A percentile compares a stretch with the other conserved stretches of the same genome.
Evolutionary conservation across 2,888 invertebrate species (phyloP).

Genomic region (Sarcophaga variegata): DNA sequence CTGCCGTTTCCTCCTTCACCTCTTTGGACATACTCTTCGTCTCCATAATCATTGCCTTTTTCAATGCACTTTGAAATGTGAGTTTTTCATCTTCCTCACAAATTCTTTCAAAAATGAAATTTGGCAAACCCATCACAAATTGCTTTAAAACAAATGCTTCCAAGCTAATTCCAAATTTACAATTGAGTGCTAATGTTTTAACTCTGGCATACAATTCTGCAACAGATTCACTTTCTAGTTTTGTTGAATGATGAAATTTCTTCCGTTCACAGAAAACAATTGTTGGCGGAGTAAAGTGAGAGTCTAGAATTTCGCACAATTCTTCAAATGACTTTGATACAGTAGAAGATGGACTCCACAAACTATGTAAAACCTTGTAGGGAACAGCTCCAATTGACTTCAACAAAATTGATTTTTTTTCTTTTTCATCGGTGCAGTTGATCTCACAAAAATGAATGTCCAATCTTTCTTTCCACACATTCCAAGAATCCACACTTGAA

Average conservation of each 20-base stretch:
- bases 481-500: not conserved
- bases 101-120: no score
- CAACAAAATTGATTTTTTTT: not conserved
- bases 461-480: not conserved
- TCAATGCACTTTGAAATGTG: not conserved
- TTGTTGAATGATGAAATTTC: no score
- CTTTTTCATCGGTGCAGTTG: not conserved
- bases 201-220: no score
- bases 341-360: not conserved
- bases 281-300: no score
- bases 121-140: no score
- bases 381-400: not conserved
- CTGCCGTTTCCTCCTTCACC: no score
- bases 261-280: no score
- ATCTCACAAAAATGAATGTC: not conserved
- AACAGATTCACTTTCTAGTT: no score
- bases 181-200: no score
- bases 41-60: not conserved
- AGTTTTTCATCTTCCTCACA: not conserved
- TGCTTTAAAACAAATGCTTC: no score
- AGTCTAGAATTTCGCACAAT: not conserved
- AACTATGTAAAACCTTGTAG: not conserved
- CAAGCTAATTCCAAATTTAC: no score
- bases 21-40: not conserved
- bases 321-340: not conserved